Conservation (phyloP, 2,113 vertebrate genomes). For the Oreotrochilus melanogaster region DNA sequence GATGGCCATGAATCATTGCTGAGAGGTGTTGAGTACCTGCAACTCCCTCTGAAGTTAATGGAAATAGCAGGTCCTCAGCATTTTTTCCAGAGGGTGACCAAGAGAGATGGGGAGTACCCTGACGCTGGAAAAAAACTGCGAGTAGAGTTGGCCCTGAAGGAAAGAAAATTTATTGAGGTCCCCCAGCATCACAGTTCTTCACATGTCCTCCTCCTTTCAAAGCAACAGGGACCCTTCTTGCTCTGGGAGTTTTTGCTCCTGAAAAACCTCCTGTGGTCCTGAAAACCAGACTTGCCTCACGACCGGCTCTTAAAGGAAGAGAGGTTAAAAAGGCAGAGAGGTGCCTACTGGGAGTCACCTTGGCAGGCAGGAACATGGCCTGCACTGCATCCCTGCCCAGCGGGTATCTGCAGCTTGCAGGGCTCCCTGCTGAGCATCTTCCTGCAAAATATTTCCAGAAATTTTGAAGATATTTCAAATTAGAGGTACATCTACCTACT, state of each 20-base stretch:
- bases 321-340: not conserved
- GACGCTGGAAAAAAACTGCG: not conserved
- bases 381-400: not conserved
- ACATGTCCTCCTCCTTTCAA: not conserved
- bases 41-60: not conserved
- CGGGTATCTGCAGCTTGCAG: not conserved
- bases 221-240: not conserved
- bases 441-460: not conserved
- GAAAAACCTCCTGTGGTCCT: not conserved
- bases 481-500: not conserved
- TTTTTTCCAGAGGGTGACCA: not conserved
- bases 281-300: not conserved
- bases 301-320: not conserved
- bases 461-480: not conserved
- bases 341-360: not conserved
- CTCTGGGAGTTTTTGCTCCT: not conserved
- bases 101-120: fast-evolving
- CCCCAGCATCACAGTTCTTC: not conserved
- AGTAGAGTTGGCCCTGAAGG: not conserved
- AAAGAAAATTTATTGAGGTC: not conserved
- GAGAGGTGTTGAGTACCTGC: not conserved
- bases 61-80: not conserved
- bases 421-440: not conserved
- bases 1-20: not conserved
- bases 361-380: no score